A percentile compares a stretch with the other conserved stretches of the same genome.
Evolutionary conservation across 1,140 invertebrate genomes (phyloP).

Genomic region (Achatina immaculata): DNA sequence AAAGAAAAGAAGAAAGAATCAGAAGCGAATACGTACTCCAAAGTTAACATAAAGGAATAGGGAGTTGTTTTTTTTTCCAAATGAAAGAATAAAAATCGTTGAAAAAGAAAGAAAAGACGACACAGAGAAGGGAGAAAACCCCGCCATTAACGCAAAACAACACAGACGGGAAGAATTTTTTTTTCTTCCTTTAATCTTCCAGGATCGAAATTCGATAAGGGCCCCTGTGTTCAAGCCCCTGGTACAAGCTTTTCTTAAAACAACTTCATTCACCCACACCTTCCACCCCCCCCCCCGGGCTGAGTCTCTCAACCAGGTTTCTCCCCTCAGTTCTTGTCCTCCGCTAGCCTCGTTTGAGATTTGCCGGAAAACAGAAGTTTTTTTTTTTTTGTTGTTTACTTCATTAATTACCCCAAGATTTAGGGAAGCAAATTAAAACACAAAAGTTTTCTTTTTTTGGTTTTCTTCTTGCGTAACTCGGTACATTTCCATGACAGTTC

Average conservation of each 20-base stretch:
- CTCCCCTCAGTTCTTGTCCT: no score
- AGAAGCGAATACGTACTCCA: slow-evolving; percentile 3
- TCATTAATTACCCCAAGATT: no score
- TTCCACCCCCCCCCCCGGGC: not conserved
- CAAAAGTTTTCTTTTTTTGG: no score
- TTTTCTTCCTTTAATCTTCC: slow-evolving; percentile 5
- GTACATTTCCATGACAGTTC: no score
- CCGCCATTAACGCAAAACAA: not conserved
- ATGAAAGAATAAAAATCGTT: not conserved
- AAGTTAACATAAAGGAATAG: slow-evolving; percentile 35
- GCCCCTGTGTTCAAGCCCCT: not conserved
- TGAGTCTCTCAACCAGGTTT: not conserved
- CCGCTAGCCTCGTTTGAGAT: no score
- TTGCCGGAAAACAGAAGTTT: no score
- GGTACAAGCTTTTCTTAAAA: not conserved
- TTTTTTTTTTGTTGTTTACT: no score
- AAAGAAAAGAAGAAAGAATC: slow-evolving; percentile 6
- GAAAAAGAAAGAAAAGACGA: slow-evolving; percentile 5
- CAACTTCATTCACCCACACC: not conserved
- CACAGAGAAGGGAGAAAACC: not conserved
- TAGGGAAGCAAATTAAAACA: no score
- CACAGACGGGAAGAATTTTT: not conserved
- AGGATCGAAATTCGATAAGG: not conserved
- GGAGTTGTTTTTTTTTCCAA: slow-evolving; percentile 21
- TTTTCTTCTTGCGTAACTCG: no score